Evolutionary conservation across 2,113 vertebrate genomes (phyloP), one percentile per base, ranked within the genome.

Genomic region (Melanocharis versteri): DNA sequence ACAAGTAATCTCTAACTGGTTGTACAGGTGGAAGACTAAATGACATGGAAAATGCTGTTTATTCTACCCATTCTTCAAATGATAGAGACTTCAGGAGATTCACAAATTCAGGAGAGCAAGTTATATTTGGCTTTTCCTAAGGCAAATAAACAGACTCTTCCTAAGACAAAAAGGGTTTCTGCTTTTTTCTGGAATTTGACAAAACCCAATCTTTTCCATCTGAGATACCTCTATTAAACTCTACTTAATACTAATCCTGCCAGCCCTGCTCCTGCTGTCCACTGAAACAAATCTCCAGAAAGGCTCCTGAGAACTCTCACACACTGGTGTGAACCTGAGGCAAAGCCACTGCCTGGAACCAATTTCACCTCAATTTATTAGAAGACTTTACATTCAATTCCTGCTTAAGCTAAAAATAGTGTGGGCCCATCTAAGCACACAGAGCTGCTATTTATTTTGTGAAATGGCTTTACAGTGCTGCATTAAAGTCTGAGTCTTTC

Each of bases 391-490:
- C 28, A 15, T 90, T 83, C 83, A 87, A 53, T 62, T 90, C 76
- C 76, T 83, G 69, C 72, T 93, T 75, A 83, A 87, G 83, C 86
- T 94, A 93, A 90, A 94, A 95, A 96, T 90, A 94, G 83, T 11
- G 27, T 31, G 79, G 60, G 30, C 64, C 93, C 69, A 89, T 83
- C 86, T 90, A 71, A 93, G 90, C 88, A 89, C 83, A 89, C 77
- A 89, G 83, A 93, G 72, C 61, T 87, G 51, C 86, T 96, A 81
- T 92, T 96, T 95, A 79, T 90, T 95, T 92, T 95, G 81, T 79
- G 65, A 92, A 93, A 94, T 39, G 88, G 90, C 60, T 92, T 96
- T 83, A 89, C 57, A 81, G 83, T 13, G 35, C 69, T 31, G 88
- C 83, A 87, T 68, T 90, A 82, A 75, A 81, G 69, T 37, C 69